Base-by-base conservation (phyloP, 2,888 invertebrate species). In the Noctua fimbriata region DNA sequence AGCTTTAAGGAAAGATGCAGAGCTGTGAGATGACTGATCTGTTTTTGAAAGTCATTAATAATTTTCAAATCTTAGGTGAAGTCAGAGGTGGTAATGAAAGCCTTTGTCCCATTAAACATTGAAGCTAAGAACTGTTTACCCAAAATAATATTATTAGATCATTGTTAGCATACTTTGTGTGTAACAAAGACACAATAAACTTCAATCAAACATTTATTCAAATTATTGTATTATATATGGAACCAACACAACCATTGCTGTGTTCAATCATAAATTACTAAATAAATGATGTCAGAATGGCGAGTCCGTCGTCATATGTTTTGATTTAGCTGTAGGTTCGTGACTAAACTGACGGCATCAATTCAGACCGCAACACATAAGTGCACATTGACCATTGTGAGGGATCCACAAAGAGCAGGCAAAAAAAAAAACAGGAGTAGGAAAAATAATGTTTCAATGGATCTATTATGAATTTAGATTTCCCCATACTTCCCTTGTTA, bases 211-310 rank as follows among this genome's bases (percentile, higher is more conserved):
- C 21, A 12, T 21, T 41, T 60, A 9, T 55, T 24, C 36, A 76
- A 70, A 32, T 71, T 73, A 65, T 83, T 76, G 44, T 65, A 66
- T 36, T 73, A 55, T 65, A 16, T 77, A 60, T 77, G 49, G 67
- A 55, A 69, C 63, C 73, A 74, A 70, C 77, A 82, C 85, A 83
- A 78, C 82, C 88, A 88, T 87, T 80, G 76, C 76, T 90, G 83
- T 87, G 84, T 84, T 89, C 88, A 83, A 88, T 86, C 89, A 92
- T 93, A 93, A 92, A 92, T 92, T 92, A 91, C 86, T 91, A 91
- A 93, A 93, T 93, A 91, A 92, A 91, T 90, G 90, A 89, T 92
- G 90, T 90, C 91, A 90, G 91, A 87, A 91, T 90, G 88, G 89
- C 84, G 86, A 89, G 88, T 87, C 84, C 88, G 85, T 89, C 89